Percentiles rank a stretch among this genome's conserved stretches.
Evolutionary conservation across 92 coral and sea anemone genomes (phyloP).

Genomic region (Bergia sp.): DNA sequence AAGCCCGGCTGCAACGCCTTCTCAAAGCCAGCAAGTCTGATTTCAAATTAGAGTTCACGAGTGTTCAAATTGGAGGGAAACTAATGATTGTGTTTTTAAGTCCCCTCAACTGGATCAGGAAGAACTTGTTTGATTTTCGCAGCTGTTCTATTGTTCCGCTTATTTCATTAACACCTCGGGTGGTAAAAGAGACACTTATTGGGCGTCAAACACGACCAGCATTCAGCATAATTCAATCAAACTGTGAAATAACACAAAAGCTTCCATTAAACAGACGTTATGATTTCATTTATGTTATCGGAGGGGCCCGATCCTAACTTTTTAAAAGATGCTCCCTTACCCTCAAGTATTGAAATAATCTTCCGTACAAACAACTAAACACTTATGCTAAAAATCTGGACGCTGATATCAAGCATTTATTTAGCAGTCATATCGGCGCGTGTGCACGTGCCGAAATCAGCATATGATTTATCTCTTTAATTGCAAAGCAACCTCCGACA

Average conservation of each 20-base stretch:
- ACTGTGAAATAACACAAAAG: not conserved
- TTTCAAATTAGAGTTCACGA: not conserved
- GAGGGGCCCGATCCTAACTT: not conserved
- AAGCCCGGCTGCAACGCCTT: not conserved
- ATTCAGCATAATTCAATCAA: not conserved
- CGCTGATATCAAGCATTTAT: slow-evolving; percentile 9
- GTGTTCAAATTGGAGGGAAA: slow-evolving; percentile 6
- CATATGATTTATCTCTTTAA: slow-evolving; percentile 29
- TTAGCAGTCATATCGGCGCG: slow-evolving; percentile 38
- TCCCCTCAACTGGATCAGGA: slow-evolving; percentile 30
- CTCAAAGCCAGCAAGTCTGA: slow-evolving; percentile 2
- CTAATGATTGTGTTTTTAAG: slow-evolving; percentile 11
- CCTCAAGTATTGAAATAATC: not conserved
- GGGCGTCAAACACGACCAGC: slow-evolving; percentile 41
- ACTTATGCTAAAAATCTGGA: slow-evolving; percentile 13
- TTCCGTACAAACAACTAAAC: slow-evolving; percentile 5
- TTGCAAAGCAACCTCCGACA: slow-evolving; percentile 30
- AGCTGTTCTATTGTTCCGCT: slow-evolving; percentile 19
- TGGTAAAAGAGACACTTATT: slow-evolving; percentile 34
- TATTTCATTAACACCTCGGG: slow-evolving; percentile 40
- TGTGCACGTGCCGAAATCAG: slow-evolving; percentile 50
- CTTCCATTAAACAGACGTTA: not conserved
- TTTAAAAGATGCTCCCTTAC: not conserved
- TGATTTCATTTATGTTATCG: not conserved
- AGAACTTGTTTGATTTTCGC: slow-evolving; percentile 30